Percentiles rank a stretch among this genome's conserved stretches.
These are phyloP conservation scores for Pogonophryne albipinna DNA, from an alignment of 2,797 vertebrate genomes.

Conservation along the genomic window DNA sequence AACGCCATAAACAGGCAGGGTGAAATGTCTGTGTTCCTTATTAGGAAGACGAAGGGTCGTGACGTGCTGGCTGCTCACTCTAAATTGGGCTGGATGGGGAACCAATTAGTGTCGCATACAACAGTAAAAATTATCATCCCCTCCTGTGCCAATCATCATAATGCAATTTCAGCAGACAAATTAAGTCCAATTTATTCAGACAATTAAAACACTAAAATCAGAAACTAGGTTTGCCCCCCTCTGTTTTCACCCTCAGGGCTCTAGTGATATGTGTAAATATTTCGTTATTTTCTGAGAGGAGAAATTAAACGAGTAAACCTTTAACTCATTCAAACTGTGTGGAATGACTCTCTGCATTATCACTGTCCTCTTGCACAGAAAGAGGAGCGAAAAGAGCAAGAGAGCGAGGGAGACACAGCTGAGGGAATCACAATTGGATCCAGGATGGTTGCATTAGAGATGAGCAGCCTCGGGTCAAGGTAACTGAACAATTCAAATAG, in stretches of 20 bases:
- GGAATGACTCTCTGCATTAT: conserved; percentile 30
- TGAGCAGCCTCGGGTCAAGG: conserved; percentile 49
- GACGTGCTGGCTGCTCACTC: conserved; percentile 58
- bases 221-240: conserved; percentile 24
- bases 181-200: conserved; percentile 75
- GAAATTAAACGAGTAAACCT: conserved; percentile 32
- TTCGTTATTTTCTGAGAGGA: neutral
- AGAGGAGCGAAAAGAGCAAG: conserved; percentile 15
- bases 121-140: conserved; percentile 65
- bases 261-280: conserved; percentile 8
- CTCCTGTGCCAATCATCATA: conserved; percentile 83
- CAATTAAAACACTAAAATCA: conserved; percentile 68
- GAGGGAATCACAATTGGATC: conserved; percentile 51
- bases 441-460: conserved; percentile 42
- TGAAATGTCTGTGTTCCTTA: conserved; percentile 66
- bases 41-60: conserved; percentile 59
- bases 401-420: conserved; percentile 24
- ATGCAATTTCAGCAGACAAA: conserved; percentile 75
- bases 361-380: conserved; percentile 18
- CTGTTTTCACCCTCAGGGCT: neutral
- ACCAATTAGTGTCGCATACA: conserved; percentile 68
- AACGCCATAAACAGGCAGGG: conserved; percentile 43
- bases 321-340: conserved; percentile 18
- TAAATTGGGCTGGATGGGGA: conserved; percentile 66
- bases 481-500: conserved; percentile 52